A percentile compares a stretch with the other conserved stretches of the same genome.
Conservation (phyloP, 1,140 invertebrate species). For the Trichonephila clavata region DNA sequence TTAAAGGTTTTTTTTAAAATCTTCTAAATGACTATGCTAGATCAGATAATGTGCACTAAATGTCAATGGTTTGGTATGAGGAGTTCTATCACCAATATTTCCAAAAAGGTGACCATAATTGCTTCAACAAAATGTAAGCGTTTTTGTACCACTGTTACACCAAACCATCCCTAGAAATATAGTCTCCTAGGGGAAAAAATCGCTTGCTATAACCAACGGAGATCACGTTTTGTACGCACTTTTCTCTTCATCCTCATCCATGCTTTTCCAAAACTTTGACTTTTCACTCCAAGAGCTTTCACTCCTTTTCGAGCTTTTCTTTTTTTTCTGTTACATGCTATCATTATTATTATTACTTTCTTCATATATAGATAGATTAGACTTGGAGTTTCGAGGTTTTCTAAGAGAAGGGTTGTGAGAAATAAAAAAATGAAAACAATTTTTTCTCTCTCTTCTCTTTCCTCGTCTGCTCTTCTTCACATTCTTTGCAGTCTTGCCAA, state of each 20-base stretch:
- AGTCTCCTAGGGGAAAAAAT: neutral
- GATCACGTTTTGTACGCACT: slow-evolving; percentile 26
- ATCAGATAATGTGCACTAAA: too few species aligned
- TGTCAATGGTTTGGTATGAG: too few species aligned
- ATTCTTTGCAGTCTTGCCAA: slow-evolving; percentile 57
- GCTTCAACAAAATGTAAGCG: neutral
- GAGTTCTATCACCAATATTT: too few species aligned
- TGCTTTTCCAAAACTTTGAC: neutral
- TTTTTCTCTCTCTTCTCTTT: neutral
- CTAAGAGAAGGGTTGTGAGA: neutral
- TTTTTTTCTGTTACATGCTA: neutral
- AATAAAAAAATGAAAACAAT: slow-evolving; percentile 11
- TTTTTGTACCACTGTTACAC: neutral
- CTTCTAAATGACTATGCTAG: too few species aligned
- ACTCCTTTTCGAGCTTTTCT: neutral
- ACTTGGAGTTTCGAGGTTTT: slow-evolving; percentile 32
- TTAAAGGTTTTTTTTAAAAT: too few species aligned
- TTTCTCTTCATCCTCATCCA: neutral
- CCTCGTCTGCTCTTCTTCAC: neutral
- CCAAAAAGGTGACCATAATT: too few species aligned
- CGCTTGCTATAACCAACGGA: neutral
- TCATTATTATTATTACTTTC: slow-evolving; percentile 62
- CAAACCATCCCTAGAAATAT: neutral
- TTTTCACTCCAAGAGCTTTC: neutral
- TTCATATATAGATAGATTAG: slow-evolving; percentile 61